Percentiles rank a stretch among this genome's conserved stretches.
Conservation (phyloP, 1,140 invertebrate species). For the Papilio helenus region DNA sequence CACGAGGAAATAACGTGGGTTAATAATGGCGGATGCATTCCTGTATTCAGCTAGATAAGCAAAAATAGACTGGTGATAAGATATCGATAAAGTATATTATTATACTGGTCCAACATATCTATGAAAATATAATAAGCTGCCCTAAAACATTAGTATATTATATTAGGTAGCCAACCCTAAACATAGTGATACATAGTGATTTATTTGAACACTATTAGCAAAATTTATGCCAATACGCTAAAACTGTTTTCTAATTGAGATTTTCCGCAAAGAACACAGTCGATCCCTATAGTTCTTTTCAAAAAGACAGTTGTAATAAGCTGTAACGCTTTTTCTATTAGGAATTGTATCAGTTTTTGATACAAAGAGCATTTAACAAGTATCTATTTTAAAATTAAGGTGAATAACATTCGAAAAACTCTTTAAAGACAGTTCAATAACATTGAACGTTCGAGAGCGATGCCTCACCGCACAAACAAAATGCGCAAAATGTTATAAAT, state of each 20-base stretch:
- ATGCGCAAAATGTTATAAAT: slow-evolving; percentile 23
- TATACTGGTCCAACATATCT: neutral
- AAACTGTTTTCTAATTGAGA: no score
- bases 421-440: slow-evolving; percentile 1
- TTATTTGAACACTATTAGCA: neutral
- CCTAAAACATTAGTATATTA: neutral
- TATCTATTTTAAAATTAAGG: neutral
- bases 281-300: no score
- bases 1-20: neutral
- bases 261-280: no score
- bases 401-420: neutral
- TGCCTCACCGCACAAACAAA: neutral
- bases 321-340: no score
- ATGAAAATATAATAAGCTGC: neutral
- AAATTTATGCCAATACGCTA: neutral
- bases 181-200: neutral
- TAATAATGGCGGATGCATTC: neutral
- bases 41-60: neutral
- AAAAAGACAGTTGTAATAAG: no score
- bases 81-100: neutral
- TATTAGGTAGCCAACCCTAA: neutral
- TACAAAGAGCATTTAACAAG: neutral
- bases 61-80: slow-evolving; percentile 1
- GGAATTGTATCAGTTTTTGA: no score
- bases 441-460: neutral